Conservation (phyloP, 2,888 invertebrate genomes). For the Drosophila atripex region DNA sequence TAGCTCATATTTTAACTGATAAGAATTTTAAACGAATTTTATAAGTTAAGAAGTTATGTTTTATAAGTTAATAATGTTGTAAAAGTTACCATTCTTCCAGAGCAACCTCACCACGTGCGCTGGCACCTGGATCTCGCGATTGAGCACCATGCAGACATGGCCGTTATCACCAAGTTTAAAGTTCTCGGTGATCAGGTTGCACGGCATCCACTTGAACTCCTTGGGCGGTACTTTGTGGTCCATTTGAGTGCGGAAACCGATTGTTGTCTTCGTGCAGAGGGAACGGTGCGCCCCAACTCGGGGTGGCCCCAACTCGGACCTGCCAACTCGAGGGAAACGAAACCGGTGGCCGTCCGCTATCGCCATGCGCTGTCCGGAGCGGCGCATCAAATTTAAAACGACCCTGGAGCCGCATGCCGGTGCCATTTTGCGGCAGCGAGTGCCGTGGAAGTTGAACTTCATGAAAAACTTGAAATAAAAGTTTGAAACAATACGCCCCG, state of each 20-base stretch:
- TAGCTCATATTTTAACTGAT: no score
- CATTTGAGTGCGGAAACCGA: conserved; percentile 73
- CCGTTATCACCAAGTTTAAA: conserved; percentile 78
- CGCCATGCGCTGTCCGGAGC: conserved; percentile 19
- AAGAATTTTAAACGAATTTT: not conserved
- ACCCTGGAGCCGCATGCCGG: conserved; percentile 38
- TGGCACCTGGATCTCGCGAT: conserved; percentile 86
- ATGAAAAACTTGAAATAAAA: conserved; percentile 36
- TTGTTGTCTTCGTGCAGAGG: conserved; percentile 69
- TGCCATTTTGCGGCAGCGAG: conserved; percentile 61
- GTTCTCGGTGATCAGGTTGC: conserved; percentile 64
- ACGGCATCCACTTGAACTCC: conserved; percentile 70
- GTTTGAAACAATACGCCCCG: conserved; percentile 40
- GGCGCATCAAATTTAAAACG: conserved; percentile 39
- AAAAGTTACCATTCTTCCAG: conserved; percentile 89
- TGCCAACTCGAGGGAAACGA: conserved; percentile 33
- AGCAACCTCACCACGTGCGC: conserved; percentile 85
- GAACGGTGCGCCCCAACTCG: conserved; percentile 36
- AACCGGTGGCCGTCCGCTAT: conserved; percentile 1
- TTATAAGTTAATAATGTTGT: not conserved
- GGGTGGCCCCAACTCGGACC: conserved; percentile 2
- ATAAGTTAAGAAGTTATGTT: not conserved
- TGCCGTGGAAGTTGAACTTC: conserved; percentile 43
- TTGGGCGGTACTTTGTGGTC: conserved; percentile 72
- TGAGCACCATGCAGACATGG: conserved; percentile 88